phyloP scores from a whole-genome alignment of 2,797 vertebrate species.

The Siniperca scherzeri region DNA sequence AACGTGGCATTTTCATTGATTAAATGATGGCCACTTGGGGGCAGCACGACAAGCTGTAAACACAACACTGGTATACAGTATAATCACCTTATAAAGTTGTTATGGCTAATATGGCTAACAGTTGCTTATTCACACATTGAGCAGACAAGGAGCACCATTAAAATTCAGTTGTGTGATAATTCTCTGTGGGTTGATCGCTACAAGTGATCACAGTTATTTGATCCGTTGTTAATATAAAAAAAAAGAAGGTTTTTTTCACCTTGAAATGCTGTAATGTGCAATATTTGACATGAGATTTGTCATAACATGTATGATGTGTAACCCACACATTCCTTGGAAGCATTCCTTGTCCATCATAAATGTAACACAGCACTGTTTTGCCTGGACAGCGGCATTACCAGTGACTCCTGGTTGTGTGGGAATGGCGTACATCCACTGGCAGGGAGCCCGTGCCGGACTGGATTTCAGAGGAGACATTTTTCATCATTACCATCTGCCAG shows the following conservation, averaged over 20 bases:
- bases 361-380: slow-evolving; percentile 41
- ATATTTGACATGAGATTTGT: slow-evolving; percentile 19
- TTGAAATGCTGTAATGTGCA: background rate
- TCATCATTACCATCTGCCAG: slow-evolving; percentile 73
- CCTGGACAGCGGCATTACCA: slow-evolving; percentile 37
- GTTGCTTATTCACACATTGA: background rate
- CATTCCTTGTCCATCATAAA: slow-evolving; percentile 24
- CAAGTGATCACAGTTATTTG: background rate
- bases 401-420: slow-evolving; percentile 59
- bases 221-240: background rate
- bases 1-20: background rate
- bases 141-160: background rate
- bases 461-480: slow-evolving; percentile 70
- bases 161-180: background rate
- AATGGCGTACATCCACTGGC: slow-evolving; percentile 62
- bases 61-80: background rate
- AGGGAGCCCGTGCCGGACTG: slow-evolving; percentile 52
- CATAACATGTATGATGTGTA: background rate
- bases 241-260: too few relatives aligned
- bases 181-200: background rate
- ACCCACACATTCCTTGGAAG: slow-evolving; percentile 27
- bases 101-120: background rate
- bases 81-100: background rate
- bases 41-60: background rate
- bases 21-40: background rate